These are phyloP conservation scores for Aphelenchoides fujianensis DNA, from an alignment of 1,140 invertebrate species.

Conservation along the genomic window DNA sequence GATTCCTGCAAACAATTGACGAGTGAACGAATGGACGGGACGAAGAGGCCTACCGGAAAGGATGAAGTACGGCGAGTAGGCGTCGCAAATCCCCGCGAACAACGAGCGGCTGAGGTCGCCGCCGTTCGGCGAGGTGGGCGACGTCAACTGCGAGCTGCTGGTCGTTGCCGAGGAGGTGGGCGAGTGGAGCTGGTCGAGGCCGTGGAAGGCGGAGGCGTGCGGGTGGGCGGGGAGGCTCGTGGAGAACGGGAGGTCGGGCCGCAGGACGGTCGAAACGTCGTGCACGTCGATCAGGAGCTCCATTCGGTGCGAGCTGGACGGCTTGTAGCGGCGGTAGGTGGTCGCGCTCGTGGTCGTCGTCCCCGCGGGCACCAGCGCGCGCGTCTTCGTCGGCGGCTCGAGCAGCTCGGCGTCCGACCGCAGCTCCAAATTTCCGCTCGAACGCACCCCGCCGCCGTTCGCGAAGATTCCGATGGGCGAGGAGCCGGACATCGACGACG, in stretches of 20 bases:
- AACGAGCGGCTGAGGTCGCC: conserved; percentile 48
- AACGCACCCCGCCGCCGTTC: too few species aligned
- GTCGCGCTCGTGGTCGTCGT: neutral
- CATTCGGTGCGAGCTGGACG: neutral
- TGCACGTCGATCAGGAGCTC: conserved; percentile 11
- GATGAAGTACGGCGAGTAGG: conserved; percentile 53
- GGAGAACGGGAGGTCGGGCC: neutral
- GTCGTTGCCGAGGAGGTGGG: neutral
- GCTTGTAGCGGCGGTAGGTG: neutral
- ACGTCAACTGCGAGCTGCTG: neutral
- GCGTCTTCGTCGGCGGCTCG: conserved; percentile 2
- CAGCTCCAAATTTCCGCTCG: too few species aligned
- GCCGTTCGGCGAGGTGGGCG: neutral
- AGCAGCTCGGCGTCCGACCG: too few species aligned
- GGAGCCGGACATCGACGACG: neutral
- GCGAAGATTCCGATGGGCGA: neutral
- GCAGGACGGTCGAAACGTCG: neutral
- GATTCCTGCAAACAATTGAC: too few species aligned
- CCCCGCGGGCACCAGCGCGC: too few species aligned
- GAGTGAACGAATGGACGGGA: conserved; percentile 19
- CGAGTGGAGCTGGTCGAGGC: too few species aligned
- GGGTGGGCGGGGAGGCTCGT: neutral
- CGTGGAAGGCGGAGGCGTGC: too few species aligned
- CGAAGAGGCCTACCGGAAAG: conserved; percentile 44
- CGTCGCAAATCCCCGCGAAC: conserved; percentile 45